Base-by-base conservation (phyloP, 2,797 vertebrate species). In the Apodemus agrarius region DNA sequence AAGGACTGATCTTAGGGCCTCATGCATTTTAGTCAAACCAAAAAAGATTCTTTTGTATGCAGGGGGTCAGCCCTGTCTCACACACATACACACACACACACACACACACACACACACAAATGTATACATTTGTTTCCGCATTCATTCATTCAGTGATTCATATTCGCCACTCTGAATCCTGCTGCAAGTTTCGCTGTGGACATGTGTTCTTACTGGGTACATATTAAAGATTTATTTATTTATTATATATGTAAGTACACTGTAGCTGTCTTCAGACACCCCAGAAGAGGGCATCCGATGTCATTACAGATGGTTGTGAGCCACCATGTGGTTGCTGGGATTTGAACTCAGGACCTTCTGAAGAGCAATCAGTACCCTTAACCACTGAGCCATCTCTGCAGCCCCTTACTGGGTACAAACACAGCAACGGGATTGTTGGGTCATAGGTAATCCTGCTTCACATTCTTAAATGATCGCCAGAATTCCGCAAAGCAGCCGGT, bases 121-220 rank as follows among this genome's bases (percentile, higher is more conserved):
- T 69, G 16, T 69, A n/a, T n/a, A 69, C 67, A 9, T 72, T 72
- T 72, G 16, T 91, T 93, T 61, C 84, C 40, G 6, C 19, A 81
- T n/a, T 95, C 26, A 63, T n/a, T 95, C 26, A 63, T 85, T 34
- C 81, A 91, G 59, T 65, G 75, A 83, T 52, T 52, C 34, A 67
- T 91, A 92, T 59, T n/a, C 21, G n/a, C 61, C 79, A 46, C 61
- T 88, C 65, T 63, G 46, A 79, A 37, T 74, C n/a, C 74, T 40
- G 52, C 31, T 61, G 29, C 52, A 61, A 80, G 52, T 65, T 93
- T 67, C 31, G 22, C 21, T 24, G 43, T 72, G 46, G 34, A n/a
- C 16, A 19, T 34, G 6, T n/a, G 34, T 37, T n/a, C 67, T 72
- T 37, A 72, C 67, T n/a, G 34, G 67, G 67, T 72, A n/a, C 65